Evolutionary conservation across 2,113 vertebrate genomes (phyloP).

Genomic region (Macrotus californicus): DNA sequence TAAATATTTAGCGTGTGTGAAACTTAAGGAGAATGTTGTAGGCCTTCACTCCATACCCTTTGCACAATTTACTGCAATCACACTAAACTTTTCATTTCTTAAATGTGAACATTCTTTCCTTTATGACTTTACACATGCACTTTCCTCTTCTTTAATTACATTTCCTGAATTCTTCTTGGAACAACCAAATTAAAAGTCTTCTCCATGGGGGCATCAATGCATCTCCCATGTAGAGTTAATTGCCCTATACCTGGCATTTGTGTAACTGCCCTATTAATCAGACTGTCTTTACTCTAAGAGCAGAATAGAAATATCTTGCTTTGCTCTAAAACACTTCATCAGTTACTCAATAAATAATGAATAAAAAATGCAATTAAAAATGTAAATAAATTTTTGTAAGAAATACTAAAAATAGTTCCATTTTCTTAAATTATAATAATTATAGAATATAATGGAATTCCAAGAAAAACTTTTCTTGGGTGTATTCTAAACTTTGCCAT

Average conservation of each 20-base stretch:
- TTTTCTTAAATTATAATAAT: neutral
- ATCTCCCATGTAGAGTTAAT: neutral
- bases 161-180: neutral
- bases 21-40: neutral
- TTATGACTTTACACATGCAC: neutral
- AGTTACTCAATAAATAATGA: neutral
- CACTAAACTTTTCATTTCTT: neutral
- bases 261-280: neutral
- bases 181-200: neutral
- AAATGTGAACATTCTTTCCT: neutral
- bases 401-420: neutral
- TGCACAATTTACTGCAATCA: neutral
- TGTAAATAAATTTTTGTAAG: neutral
- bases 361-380: neutral
- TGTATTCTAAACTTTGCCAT: neutral
- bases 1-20: neutral
- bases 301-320: neutral
- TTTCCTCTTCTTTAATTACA: neutral
- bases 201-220: neutral
- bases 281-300: neutral
- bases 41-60: neutral
- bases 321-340: neutral
- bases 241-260: neutral
- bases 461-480: neutral
- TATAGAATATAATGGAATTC: neutral